phyloP scores from a whole-genome alignment of 2,888 invertebrate species.

The Coenonympha glycerion region DNA sequence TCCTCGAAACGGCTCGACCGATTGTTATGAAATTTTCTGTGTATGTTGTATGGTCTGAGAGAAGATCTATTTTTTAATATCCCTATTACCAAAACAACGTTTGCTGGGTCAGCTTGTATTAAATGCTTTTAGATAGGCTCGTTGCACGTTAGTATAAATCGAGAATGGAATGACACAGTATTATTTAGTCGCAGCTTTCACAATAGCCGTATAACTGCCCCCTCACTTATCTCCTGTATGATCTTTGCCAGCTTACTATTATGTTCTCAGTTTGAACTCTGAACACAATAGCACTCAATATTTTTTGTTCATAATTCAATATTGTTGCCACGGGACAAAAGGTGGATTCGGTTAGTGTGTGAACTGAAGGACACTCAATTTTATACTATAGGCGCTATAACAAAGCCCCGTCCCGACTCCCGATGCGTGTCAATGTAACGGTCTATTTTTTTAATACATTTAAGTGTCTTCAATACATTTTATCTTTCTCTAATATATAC shows the following conservation, averaged over 20 bases:
- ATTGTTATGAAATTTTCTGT: too few species aligned
- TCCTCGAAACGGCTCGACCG: too few species aligned
- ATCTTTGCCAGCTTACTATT: constrained; percentile 55
- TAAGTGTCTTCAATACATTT: too few species aligned
- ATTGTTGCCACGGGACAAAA: constrained; percentile 53
- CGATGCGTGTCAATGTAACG: neutral
- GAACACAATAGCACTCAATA: constrained; percentile 58
- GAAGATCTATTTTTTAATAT: too few species aligned
- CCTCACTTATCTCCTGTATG: constrained; percentile 64
- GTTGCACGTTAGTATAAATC: too few species aligned
- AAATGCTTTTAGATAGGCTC: too few species aligned
- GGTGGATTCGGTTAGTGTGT: constrained; percentile 40
- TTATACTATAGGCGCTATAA: constrained; percentile 36
- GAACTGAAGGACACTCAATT: constrained; percentile 53
- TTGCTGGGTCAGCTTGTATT: too few species aligned
- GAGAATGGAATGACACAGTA: neutral
- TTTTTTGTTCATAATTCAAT: constrained; percentile 66
- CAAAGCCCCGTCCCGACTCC: neutral
- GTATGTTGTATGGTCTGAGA: too few species aligned
- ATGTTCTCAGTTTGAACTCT: constrained; percentile 44
- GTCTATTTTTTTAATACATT: neutral
- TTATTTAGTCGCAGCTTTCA: constrained; percentile 40
- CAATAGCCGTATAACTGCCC: constrained; percentile 58
- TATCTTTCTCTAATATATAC: too few species aligned
- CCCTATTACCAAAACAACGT: too few species aligned